Conservation (phyloP, 2,797 vertebrate genomes). For the Craterocephalus amniculus region DNA sequence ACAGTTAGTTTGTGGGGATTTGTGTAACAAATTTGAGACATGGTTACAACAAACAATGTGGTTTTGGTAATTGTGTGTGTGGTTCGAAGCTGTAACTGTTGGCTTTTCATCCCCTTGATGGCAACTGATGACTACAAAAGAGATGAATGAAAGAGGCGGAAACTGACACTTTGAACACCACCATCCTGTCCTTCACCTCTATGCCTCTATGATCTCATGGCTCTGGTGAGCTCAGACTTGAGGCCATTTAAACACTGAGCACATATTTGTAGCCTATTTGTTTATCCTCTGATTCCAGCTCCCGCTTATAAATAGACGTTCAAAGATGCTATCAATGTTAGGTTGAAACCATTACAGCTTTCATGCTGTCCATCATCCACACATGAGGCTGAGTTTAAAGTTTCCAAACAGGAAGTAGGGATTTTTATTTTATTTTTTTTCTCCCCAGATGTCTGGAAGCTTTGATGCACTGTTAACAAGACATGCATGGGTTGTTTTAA, state of each 20-base stretch:
- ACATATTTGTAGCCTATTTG: conserved; percentile 1
- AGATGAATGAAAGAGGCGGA: conserved; percentile 22
- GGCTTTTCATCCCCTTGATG: neutral
- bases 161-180: conserved; percentile 10
- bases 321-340: neutral
- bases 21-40: neutral
- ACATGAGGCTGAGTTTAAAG: conserved; percentile 12
- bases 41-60: neutral
- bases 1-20: no score
- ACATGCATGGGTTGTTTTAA: conserved; percentile 59
- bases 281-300: conserved; percentile 34
- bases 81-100: neutral
- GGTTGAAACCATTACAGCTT: neutral
- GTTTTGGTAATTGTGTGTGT: conserved; percentile 4
- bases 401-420: conserved; percentile 39
- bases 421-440: neutral
- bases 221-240: conserved; percentile 8
- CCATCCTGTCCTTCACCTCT: neutral
- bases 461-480: conserved; percentile 39
- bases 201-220: conserved; percentile 26
- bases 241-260: conserved; percentile 10
- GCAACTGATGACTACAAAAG: neutral
- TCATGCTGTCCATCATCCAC: conserved; percentile 14
- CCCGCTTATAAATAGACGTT: neutral
- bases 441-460: conserved; percentile 16